phyloP scores from a whole-genome alignment of 2,113 vertebrate species.

The Cebus imitator region DNA sequence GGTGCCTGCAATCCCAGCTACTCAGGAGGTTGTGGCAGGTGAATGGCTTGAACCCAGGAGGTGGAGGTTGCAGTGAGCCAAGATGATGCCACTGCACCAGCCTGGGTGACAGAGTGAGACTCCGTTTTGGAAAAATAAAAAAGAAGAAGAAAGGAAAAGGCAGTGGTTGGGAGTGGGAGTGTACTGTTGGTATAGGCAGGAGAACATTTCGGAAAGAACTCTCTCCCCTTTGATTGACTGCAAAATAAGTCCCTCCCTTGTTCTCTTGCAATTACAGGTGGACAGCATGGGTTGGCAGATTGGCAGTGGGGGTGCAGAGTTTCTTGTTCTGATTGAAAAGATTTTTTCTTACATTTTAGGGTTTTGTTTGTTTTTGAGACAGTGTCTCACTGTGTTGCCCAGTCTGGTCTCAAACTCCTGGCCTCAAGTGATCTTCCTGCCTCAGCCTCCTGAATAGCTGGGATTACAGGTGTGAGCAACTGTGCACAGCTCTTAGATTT shows the following conservation, averaged over 20 bases:
- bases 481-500: background rate
- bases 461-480: background rate
- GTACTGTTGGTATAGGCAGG: background rate
- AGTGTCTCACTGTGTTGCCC: background rate
- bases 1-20: too few species aligned
- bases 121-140: too few species aligned
- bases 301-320: background rate
- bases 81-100: too few species aligned
- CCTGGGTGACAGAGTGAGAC: too few species aligned
- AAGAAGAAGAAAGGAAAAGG: background rate
- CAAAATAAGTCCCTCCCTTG: background rate
- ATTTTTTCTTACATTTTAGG: background rate
- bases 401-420: background rate
- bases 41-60: too few species aligned
- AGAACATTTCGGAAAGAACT: background rate
- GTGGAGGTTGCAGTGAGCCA: too few species aligned
- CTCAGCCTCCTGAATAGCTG: background rate
- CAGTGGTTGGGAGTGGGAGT: background rate
- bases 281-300: background rate
- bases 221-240: background rate
- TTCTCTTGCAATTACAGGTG: background rate
- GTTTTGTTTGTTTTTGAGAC: background rate
- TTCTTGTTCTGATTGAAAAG: conserved; percentile 20
- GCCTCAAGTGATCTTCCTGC: background rate
- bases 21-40: too few species aligned